These are phyloP conservation scores for Zoroaster sp. DNA, from an alignment of 53 echinoderm and acorn worm species.

Conservation along the genomic window DNA sequence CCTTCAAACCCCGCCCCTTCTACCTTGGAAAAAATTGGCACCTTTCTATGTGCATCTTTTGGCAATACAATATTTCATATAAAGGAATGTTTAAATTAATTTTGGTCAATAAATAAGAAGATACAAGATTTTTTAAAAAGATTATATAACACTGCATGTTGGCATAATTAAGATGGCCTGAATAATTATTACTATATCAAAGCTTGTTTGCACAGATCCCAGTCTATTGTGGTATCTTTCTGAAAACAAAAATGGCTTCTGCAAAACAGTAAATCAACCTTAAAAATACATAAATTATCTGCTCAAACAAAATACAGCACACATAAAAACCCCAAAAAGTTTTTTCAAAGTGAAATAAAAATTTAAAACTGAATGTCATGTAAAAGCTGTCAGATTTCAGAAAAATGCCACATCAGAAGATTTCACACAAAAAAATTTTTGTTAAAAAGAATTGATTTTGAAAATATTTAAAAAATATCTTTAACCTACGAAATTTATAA, in stretches of 20 bases:
- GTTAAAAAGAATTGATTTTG: too few relatives aligned
- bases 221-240: neutral
- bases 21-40: too few relatives aligned
- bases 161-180: neutral
- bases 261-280: neutral
- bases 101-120: constrained; percentile 49
- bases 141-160: constrained; percentile 4
- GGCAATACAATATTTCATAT: neutral
- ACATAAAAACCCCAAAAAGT: too few relatives aligned
- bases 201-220: constrained; percentile 37
- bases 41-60: neutral
- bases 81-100: constrained; percentile 12
- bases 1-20: neutral
- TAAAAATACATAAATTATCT: too few relatives aligned
- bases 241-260: neutral
- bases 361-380: neutral
- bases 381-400: neutral
- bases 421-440: too few relatives aligned
- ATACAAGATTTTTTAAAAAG: neutral
- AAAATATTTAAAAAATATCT: too few relatives aligned
- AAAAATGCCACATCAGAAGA: neutral
- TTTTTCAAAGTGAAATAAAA: neutral
- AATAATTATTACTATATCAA: neutral
- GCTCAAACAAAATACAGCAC: neutral
- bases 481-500: too few relatives aligned